Conservation (phyloP, 2,888 invertebrate genomes). For the Aleiodes testaceus region DNA sequence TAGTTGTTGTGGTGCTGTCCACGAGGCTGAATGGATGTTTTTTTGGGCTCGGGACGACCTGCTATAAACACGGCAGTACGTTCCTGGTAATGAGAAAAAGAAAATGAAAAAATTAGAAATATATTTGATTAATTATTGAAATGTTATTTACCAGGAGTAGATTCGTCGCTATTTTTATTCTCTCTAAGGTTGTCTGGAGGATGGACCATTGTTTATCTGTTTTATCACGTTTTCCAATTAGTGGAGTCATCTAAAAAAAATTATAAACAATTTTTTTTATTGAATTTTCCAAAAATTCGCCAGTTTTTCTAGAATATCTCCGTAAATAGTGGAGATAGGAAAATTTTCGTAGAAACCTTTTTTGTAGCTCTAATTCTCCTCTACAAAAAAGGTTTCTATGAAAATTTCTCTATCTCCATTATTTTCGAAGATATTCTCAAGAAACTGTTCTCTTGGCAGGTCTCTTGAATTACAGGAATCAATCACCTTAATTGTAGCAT, state of each 20-base stretch:
- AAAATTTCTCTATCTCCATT: no score
- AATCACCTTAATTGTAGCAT: slow-evolving; percentile 79
- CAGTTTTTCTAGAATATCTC: no score
- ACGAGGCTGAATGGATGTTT: slow-evolving; percentile 71
- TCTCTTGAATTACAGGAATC: neutral
- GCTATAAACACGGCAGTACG: slow-evolving; percentile 79
- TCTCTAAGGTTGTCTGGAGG: slow-evolving; percentile 58
- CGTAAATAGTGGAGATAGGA: no score
- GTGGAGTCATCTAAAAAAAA: slow-evolving; percentile 60
- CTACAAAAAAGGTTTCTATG: no score
- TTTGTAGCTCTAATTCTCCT: no score
- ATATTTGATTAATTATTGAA: neutral
- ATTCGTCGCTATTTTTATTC: slow-evolving; percentile 61
- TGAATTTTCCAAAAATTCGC: neutral
- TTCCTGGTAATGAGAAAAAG: slow-evolving; percentile 73
- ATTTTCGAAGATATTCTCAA: no score
- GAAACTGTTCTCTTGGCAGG: neutral
- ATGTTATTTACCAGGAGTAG: slow-evolving; percentile 63
- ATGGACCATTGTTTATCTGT: slow-evolving; percentile 59
- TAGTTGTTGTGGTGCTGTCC: slow-evolving; percentile 72
- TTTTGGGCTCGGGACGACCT: slow-evolving; percentile 80
- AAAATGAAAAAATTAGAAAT: neutral
- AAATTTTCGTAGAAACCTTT: neutral
- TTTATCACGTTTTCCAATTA: slow-evolving; percentile 57
- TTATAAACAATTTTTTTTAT: slow-evolving; percentile 9